Base-by-base conservation (phyloP, 1,140 invertebrate genomes). In the Ceratosolen solmsi region DNA sequence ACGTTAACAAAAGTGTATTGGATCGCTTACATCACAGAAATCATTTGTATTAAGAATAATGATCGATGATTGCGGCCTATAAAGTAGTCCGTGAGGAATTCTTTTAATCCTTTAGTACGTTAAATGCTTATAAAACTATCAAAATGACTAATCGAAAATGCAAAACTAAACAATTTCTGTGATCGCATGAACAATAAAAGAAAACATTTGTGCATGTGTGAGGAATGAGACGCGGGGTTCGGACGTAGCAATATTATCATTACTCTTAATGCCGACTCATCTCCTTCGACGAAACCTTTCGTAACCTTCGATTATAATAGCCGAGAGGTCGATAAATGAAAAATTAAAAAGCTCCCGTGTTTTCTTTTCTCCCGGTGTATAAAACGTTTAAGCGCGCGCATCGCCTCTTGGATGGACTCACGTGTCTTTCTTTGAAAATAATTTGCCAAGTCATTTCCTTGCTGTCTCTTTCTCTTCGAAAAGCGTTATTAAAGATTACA, bases 281-380 rank as follows among this genome's bases (percentile, higher is more conserved):
- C 70, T 51, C 54, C 56, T 71, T 71, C 76, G 49, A 7, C 41
- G n/a, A n/a, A 74, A 27, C 51, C 49, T 36, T 1, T 0, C 60
- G 5, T 17, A 33, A 27, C 27, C 36, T 46, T 46, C 9, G 70
- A 46, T 46, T 74, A 77, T 60, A 70, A 78, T 22, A 68, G 41
- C 49, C 49, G 49, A 30, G 51, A 65, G 15, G 15, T 71, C 68
- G 77, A 71, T 41, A 71, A 30, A 60, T 25, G 70, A 80, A 73
- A 80, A 80, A 80, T 72, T 80, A 72, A 73, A 80, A 80, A 70
- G 25, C 65, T 72, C 49, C 77, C 56, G 77, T 79, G 77, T 79
- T 79, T 72, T 79, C 54, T 46, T 79, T 79, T 33, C 5, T 4
- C 33, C 41, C 22, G 4, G 17, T n/a, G 5, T 49, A 27, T 49